Evolutionary conservation across 2,113 vertebrate species (phyloP), one percentile per base, ranked within the genome.

Genomic region (Rhadina sibilatrix): DNA sequence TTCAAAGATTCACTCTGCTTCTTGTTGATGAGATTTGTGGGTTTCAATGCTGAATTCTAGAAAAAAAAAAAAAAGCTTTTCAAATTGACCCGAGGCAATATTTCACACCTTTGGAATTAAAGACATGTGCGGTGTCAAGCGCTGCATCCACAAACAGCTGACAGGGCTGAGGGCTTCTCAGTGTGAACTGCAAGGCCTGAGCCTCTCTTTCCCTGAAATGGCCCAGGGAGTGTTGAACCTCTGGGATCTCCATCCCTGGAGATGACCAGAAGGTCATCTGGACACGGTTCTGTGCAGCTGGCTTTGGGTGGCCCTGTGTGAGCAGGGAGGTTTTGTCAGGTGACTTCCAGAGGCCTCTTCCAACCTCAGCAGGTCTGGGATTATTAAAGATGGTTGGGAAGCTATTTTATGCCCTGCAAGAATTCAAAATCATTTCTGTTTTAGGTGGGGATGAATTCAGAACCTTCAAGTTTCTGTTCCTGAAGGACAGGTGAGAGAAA

Each of bases 41-140:
- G 30, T 59, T 89, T 91, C 68, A 77, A 72, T 77, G 59, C 27
- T 64, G 56, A 76, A 72, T 87, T 89, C 44, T 30, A 8, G 6
- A 60, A 57, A 35, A 37, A 53, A 84, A 57, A 66, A 72, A 80
- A 78, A 86, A 25, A 3, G 5, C 24, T 59, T 77, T 50, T 30
- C 37, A 80, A 83, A 38, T 93, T 89, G 59, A 76, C 84, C 50
- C 4, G 47, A 76, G 42, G 57, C 64, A 38, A 28, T 56, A 89
- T 89, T 85, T 93, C 71, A 80, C 40, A 72, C 53, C 54, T 77
- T 42, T 44, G 82, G 42, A 85, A 94, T 92, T 69, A 80, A 63
- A 90, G 52, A 52, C 19, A 4, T 6, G 10, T 23, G 44, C 4
- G 2, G 28, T 69, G 68, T n/a, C 46, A 57, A 57, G 77, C 3